Evolutionary conservation across 1,140 invertebrate species (phyloP).

Genomic region (Lepidurus apus): DNA sequence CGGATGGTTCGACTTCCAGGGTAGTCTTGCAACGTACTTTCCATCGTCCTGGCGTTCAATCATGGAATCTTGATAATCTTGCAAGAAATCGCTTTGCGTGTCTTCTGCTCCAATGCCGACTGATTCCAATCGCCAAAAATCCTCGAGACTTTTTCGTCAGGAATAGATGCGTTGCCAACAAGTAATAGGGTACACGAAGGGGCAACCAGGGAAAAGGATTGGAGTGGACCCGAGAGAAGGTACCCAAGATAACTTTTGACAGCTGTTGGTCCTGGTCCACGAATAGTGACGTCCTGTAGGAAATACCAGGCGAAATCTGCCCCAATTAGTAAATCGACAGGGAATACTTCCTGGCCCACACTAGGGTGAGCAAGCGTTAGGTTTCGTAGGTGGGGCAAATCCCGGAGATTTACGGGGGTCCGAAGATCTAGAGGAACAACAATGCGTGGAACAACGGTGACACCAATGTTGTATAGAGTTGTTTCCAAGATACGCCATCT

Average conservation of each 20-base stretch:
- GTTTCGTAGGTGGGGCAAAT: constrained; percentile 11
- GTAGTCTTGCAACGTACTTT: not conserved
- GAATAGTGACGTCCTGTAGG: not conserved
- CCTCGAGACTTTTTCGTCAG: not conserved
- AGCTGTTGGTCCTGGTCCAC: constrained; percentile 25
- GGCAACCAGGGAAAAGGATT: not conserved
- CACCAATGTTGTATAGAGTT: not conserved
- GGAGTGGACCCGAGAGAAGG: not conserved
- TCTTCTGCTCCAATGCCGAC: not conserved
- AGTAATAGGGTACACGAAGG: not conserved
- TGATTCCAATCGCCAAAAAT: not conserved
- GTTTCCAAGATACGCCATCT: too few relatives aligned
- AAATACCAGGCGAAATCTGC: constrained; percentile 28
- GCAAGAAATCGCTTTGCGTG: not conserved
- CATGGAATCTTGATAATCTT: not conserved
- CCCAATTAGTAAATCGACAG: constrained; percentile 27
- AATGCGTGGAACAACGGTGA: not conserved
- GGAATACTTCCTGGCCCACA: not conserved
- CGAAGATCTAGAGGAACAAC: not conserved
- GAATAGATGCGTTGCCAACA: not conserved
- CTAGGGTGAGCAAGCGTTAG: constrained; percentile 21
- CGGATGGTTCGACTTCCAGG: not conserved
- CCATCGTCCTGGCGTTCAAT: not conserved
- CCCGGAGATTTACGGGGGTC: not conserved
- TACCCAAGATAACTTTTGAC: not conserved